Conservation (phyloP, 2,113 vertebrate genomes). For the Plotosus lineatus region DNA sequence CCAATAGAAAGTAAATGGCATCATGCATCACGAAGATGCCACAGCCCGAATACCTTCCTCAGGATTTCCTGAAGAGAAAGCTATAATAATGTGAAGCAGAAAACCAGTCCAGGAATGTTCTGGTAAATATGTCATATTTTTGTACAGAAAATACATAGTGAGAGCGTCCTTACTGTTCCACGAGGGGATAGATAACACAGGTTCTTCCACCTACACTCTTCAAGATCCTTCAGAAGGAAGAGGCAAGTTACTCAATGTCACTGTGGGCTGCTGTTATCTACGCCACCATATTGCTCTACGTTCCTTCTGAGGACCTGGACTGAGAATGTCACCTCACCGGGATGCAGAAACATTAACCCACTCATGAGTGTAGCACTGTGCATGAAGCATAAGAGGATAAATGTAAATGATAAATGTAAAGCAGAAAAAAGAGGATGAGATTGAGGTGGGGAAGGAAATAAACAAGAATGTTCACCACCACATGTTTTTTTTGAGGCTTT, state of each 20-base stretch:
- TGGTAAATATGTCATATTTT: neutral
- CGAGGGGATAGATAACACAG: neutral
- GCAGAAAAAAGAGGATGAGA: neutral
- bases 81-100: slow-evolving; percentile 50
- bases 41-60: slow-evolving; percentile 47
- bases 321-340: neutral
- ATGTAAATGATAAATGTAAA: neutral
- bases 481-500: slow-evolving; percentile 1
- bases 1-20: slow-evolving; percentile 41
- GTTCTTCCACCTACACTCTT: neutral
- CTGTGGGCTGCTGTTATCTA: neutral
- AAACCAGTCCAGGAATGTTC: neutral
- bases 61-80: slow-evolving; percentile 47
- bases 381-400: neutral
- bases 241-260: too few species aligned
- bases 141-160: neutral
- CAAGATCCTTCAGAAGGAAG: neutral
- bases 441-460: neutral
- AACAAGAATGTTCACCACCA: slow-evolving; percentile 2
- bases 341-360: neutral
- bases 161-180: neutral
- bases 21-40: slow-evolving; percentile 35
- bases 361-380: neutral
- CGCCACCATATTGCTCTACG: neutral
- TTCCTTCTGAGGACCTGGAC: neutral